Evolutionary conservation across 2,797 vertebrate genomes (phyloP), one percentile per base, ranked within the genome.

Genomic region (Zalophus californianus): DNA sequence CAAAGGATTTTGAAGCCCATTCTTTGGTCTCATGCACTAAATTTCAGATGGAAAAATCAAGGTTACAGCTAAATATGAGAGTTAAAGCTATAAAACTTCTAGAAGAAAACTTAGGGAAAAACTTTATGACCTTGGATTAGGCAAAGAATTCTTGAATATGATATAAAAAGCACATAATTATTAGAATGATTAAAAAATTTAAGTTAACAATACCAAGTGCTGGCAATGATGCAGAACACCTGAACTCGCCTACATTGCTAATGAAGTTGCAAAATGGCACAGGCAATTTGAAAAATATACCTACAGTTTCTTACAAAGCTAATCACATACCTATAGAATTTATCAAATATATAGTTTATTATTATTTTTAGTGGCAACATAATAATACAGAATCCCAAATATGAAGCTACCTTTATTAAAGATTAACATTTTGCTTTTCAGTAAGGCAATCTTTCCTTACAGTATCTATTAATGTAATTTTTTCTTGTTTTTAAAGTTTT

Each of bases 341-440:
- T 62, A 60, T 62, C 52, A 78, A 78, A 70, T 62, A 54, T 35
- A 10, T 50, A 70, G 54, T 75, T 87, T 93, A 52, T 87, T 77
- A 23, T 77, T 77, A 87, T 41, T 94, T 62, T 82, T 87, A 56
- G 58, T 35, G 75, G 8, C 35, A 41, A 60, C 21, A 54, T 84
- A 60, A 62, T 48, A 72, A 70, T 60, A 62, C 7, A 84, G 89
- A 77, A 72, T 25, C 5, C 44, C 11, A 56, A 48, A 38, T 38
- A 52, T 72, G 23, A 91, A 78, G 48, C 68, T n/a, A 38, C 44
- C 18, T 91, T 44, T 44, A 44, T 44, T 70, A 85, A 68, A 68
- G 64, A 92, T 48, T 52, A 90, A 6, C 5, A 73, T 56, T 66
- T 92, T 79, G 48, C 32, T 94, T 96, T 94, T 91, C 41, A 75